A percentile compares a stretch with the other conserved stretches of the same genome.
Evolutionary conservation across 2,888 invertebrate genomes (phyloP).

Genomic region (Mylabris sibirica): DNA sequence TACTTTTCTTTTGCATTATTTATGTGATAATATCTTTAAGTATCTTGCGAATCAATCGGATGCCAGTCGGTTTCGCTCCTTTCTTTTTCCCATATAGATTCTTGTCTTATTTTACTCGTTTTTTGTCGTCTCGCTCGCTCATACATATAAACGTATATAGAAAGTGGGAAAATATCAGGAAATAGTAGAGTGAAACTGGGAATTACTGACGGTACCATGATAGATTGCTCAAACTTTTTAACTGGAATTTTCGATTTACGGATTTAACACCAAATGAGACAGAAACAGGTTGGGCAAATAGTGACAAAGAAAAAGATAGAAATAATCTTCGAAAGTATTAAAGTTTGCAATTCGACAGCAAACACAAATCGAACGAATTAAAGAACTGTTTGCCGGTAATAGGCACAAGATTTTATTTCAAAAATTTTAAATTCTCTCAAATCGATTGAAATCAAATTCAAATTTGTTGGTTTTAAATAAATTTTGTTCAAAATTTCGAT

Average conservation of each 20-base stretch:
- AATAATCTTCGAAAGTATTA: background rate
- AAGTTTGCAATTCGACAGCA: background rate
- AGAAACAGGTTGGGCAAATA: background rate
- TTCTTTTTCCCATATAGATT: background rate
- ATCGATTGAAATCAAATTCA: no score
- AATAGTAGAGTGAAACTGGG: conserved; percentile 11
- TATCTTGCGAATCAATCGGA: conserved; percentile 25
- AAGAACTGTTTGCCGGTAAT: background rate
- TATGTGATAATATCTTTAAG: conserved; percentile 30
- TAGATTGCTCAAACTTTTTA: conserved; percentile 14
- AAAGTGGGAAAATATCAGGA: conserved; percentile 5
- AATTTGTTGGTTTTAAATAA: no score
- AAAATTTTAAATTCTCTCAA: background rate
- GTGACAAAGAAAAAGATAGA: background rate
- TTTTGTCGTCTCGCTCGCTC: background rate
- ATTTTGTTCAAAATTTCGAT: no score
- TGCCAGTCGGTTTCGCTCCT: background rate
- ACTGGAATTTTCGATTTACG: conserved; percentile 13
- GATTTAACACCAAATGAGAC: conserved; percentile 1
- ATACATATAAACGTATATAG: background rate
- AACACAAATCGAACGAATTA: background rate
- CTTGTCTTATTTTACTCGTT: background rate
- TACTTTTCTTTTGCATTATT: conserved; percentile 25
- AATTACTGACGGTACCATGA: conserved; percentile 12
- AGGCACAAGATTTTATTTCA: background rate